phyloP scores from a whole-genome alignment of 1,140 invertebrate species.

The Tetragnatha versicolor region DNA sequence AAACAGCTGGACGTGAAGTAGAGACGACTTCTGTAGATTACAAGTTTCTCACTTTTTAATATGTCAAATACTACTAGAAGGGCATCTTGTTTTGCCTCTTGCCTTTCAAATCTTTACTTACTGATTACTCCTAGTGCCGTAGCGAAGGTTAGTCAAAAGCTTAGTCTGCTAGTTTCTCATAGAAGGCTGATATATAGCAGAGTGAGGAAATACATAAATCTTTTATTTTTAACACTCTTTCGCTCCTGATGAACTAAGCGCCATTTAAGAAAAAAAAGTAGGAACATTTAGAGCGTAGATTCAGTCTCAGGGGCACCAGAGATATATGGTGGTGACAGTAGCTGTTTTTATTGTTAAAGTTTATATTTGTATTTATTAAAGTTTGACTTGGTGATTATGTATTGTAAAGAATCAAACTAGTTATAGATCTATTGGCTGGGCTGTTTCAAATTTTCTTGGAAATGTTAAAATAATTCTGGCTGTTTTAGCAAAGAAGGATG shows the following conservation, averaged over 20 bases:
- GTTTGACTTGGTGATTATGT: too few species aligned
- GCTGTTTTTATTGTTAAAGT: too few species aligned
- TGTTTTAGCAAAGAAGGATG: too few species aligned
- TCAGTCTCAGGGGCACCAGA: conserved; percentile 41
- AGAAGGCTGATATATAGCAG: conserved; percentile 33
- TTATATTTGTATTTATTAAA: too few species aligned
- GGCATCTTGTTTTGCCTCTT: conserved; percentile 49
- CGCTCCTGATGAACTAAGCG: conserved; percentile 47
- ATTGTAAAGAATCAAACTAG: too few species aligned
- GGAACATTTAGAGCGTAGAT: conserved; percentile 3
- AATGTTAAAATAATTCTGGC: too few species aligned
- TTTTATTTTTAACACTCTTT: conserved; percentile 55
- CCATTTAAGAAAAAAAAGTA: conserved; percentile 48
- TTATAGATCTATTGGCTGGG: too few species aligned
- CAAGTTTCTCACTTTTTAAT: conserved; percentile 54
- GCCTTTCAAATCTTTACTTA: conserved; percentile 49
- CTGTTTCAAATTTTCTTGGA: too few species aligned
- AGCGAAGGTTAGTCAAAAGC: conserved; percentile 3
- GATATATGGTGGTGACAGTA: too few species aligned
- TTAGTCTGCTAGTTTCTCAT: conserved; percentile 22
- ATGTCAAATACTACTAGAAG: conserved; percentile 35
- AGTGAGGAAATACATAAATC: conserved; percentile 17
- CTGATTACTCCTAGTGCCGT: conserved; percentile 22
- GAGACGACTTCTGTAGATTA: conserved; percentile 31
- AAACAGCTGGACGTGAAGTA: conserved; percentile 25